Evolutionary conservation across 2,888 invertebrate species (phyloP).

Genomic region (Cephonodes hylas): DNA sequence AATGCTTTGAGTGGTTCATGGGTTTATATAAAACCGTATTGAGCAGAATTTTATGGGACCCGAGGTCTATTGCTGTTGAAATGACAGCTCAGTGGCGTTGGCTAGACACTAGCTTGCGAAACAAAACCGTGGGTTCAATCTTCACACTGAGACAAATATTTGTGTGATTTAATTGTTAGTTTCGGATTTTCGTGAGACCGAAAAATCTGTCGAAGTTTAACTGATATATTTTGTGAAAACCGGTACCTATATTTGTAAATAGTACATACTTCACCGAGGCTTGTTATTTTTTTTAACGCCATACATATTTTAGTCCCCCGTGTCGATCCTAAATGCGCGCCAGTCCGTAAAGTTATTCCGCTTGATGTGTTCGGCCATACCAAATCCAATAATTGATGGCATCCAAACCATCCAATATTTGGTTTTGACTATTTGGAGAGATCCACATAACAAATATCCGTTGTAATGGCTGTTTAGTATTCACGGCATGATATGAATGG

Average conservation of each 20-base stretch:
- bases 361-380: constrained; percentile 27
- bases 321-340: neutral
- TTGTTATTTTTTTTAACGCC: too few species aligned
- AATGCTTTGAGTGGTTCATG: constrained; percentile 20
- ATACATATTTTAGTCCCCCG: too few species aligned
- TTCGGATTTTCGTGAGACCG: too few species aligned
- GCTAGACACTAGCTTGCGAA: too few species aligned
- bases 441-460: neutral
- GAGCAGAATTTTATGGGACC: neutral
- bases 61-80: neutral
- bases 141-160: too few species aligned
- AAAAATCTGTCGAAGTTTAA: too few species aligned
- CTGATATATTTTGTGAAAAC: too few species aligned
- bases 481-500: neutral
- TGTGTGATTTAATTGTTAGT: too few species aligned
- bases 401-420: constrained; percentile 11
- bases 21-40: neutral
- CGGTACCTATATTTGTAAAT: too few species aligned
- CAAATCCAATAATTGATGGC: constrained; percentile 25
- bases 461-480: neutral
- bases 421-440: constrained; percentile 14
- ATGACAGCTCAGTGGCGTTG: too few species aligned
- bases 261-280: too few species aligned
- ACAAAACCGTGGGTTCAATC: too few species aligned
- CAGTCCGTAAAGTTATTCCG: constrained; percentile 5